Base-by-base conservation (phyloP, 2,797 vertebrate species). In the Sus cebifrons region DNA sequence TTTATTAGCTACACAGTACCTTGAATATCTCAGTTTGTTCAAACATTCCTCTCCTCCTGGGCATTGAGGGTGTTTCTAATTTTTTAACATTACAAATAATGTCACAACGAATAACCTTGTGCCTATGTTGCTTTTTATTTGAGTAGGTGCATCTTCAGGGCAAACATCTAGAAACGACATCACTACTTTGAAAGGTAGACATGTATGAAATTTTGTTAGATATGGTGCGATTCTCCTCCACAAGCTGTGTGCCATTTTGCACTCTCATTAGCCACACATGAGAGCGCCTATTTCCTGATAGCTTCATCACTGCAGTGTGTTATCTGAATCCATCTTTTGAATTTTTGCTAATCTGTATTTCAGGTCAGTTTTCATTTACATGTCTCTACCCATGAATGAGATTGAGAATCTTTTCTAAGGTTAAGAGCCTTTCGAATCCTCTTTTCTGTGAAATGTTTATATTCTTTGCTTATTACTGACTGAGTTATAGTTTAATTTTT, bases 391-490 rank as follows among this genome's bases (percentile, higher is more conserved):
- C 70, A 3, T 86, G 67, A 18, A 9, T 81, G 49, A 86, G 25
- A 77, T 0, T 4, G 16, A 81, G 10, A 65, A 82, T 77, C 70
- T 74, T 94, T 94, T 83, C 27, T 77, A 86, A 44, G 12, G 15
- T 79, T 75, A 70, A 89, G 52, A 79, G 15, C 23, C 17, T 52
- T 92, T 71, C 60, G 29, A 67, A 49, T 49, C 17, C 93, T 71
- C 17, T 94, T 71, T 91, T 49, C 29, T 91, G 25, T 58, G 85
- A 86, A 52, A 36, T 60, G 17, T 71, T 82, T 65, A 65, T 70
- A 52, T 44, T 36, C 67, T 70, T 96, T 88, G 52, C 17, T 54
- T 79, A 54, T 75, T 87, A 73, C 70, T 89, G 84, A 84, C 21
- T 81, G 27, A 17, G 20, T 29, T 74, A 11, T 64, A 86, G 13